Evolutionary conservation across 2,888 invertebrate species (phyloP).

Genomic region (Pherbina coryleti): DNA sequence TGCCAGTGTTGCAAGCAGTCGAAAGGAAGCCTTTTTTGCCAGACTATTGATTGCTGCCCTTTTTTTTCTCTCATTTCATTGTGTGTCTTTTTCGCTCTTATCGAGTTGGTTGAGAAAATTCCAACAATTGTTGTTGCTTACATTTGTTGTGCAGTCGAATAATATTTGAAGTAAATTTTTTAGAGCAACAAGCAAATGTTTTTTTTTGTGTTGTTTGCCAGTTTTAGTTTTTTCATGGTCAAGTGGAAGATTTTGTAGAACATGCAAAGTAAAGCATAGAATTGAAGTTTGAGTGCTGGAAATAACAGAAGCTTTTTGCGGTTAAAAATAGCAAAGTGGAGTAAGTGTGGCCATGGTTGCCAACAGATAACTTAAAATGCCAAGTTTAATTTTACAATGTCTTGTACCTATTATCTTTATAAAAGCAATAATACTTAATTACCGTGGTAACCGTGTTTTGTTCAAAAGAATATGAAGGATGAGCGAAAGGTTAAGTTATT

Average conservation of each 20-base stretch:
- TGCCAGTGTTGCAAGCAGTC: background rate
- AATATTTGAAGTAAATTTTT: too few relatives aligned
- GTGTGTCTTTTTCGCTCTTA: background rate
- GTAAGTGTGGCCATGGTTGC: too few relatives aligned
- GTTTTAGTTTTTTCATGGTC: slow-evolving; percentile 20
- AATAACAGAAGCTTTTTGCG: background rate
- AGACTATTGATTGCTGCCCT: background rate
- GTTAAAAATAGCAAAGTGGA: background rate
- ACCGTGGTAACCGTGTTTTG: too few relatives aligned
- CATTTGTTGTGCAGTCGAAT: too few relatives aligned
- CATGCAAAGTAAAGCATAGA: background rate
- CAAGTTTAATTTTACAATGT: too few relatives aligned
- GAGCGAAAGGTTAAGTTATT: too few relatives aligned
- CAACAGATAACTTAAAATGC: too few relatives aligned
- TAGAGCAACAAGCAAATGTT: too few relatives aligned
- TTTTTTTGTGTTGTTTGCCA: background rate
- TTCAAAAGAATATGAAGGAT: too few relatives aligned
- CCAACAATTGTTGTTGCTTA: background rate
- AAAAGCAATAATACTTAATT: too few relatives aligned
- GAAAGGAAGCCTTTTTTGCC: background rate
- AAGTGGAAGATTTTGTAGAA: slow-evolving; percentile 4
- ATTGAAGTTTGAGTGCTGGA: background rate
- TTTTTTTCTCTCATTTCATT: background rate
- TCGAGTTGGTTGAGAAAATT: background rate
- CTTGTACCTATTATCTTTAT: too few relatives aligned